These are phyloP conservation scores for Ceyx melanurus DNA, from an alignment of 2,113 vertebrate species.

Conservation along the genomic window DNA sequence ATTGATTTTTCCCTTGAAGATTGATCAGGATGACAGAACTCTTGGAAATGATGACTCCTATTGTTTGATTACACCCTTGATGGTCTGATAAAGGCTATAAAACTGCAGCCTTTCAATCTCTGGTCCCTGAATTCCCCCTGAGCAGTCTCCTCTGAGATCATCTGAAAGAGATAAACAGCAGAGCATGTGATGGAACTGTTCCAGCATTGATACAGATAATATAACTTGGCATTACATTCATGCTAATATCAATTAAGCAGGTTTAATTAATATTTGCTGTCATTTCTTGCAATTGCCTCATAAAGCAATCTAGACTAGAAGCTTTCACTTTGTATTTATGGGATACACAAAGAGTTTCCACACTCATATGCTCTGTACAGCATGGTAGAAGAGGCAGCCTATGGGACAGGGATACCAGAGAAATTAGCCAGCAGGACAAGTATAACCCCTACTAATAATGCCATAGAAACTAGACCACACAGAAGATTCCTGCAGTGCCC, in stretches of 20 bases:
- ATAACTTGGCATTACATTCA: conserved; percentile 12
- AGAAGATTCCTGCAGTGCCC: conserved; percentile 21
- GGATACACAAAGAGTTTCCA: not conserved
- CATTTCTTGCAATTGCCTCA: not conserved
- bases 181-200: conserved; percentile 8
- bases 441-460: not conserved
- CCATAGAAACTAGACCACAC: conserved; percentile 18
- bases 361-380: not conserved
- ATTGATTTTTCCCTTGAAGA: conserved; percentile 6
- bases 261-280: conserved; percentile 5
- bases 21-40: conserved; percentile 5
- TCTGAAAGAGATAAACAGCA: conserved; percentile 38
- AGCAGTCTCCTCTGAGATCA: conserved; percentile 38
- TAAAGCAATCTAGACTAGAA: not conserved
- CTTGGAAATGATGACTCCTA: not conserved
- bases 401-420: not conserved
- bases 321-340: not conserved
- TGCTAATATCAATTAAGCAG: conserved; percentile 22
- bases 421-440: conserved; percentile 11
- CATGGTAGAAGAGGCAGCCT: not conserved
- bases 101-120: conserved; percentile 11
- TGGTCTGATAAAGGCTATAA: conserved; percentile 39
- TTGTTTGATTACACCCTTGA: not conserved
- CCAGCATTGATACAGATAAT: conserved; percentile 30
- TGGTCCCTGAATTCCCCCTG: conserved; percentile 31